Base-by-base conservation (phyloP, 2,113 vertebrate genomes). In the Amazona guildingii region DNA sequence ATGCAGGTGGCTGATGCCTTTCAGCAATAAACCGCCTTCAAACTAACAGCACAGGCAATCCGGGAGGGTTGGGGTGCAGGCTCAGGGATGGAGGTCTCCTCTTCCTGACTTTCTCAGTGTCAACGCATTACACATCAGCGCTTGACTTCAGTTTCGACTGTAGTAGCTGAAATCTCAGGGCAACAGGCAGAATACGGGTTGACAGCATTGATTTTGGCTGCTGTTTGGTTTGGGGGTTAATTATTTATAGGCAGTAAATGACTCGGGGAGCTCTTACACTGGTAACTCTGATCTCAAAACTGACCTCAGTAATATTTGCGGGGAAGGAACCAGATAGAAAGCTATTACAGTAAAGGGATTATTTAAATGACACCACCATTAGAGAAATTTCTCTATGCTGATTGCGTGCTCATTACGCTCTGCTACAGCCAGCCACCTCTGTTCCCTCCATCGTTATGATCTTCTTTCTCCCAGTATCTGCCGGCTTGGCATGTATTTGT, bases 211-310 rank as follows among this genome's bases (percentile, higher is more conserved):
- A 20, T 93, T 92, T 86, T 75, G 39, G 23, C 82, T 66, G 43
- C 25, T 69, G 10, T 25, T 46, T 23, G 49, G 9, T 4, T 46
- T 59, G 57, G 33, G n/a, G 13, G 44, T 78, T 77, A 81, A 95
- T 88, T 86, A 94, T 94, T 88, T 74, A 69, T 68, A 57, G 83
- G 43, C 89, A 66, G 48, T 63, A 75, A 93, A 70, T 89, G 70
- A 64, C 76, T 88, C 75, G 83, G 77, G 33, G 79, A 68, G 48
- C 63, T 94, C 72, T 95, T 76, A 82, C 73, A 24, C 59, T 54
- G 63, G 46, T 54, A 54, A 51, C 63, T 73, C 69, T 13, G 17
- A 41, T 91, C 90, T 89, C 88, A 77, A 78, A 96, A 90, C 46
- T 75, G 77, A 89, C 55, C 54, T 80, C 20, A 39, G 29, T 86